Base-by-base conservation (phyloP, 2,113 vertebrate species). In the Anhinga anhinga region DNA sequence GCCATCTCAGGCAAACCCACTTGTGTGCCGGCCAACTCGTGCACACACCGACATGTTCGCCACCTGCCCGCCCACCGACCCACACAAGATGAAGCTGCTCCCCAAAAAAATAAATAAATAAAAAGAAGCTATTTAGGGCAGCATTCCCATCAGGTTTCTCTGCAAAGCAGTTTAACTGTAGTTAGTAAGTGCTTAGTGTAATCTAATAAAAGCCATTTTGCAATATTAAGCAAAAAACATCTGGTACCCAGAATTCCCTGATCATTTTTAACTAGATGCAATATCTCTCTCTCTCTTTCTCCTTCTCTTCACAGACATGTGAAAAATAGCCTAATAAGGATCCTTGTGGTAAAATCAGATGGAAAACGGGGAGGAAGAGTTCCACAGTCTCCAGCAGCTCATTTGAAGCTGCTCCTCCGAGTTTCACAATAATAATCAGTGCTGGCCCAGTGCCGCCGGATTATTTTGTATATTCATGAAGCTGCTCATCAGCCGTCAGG, bases 401-500 rank as follows among this genome's bases (percentile, higher is more conserved):
- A 97, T 98, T 98, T 97, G 96, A 98, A 97, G 98, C 97, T 94
- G 98, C 97, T 98, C 97, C 98, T 98, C 97, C 82, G 97, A 98
- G 98, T 98, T 98, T 94, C 98, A 98, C 98, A 98, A 98, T 98
- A 97, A 98, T 98, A 97, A 98, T 99, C 98, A 98, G 98, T 98
- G 98, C 98, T 98, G 98, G 98, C 98, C 98, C 98, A 98, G 97
- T 98, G 98, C 98, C 98, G 98, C 98, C 67, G 98, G 98, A 98
- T 98, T 98, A 98, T 98, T 98, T 98, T 98, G 98, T 99, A 98
- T 98, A 98, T 99, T 99, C 98, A 99, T 98, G 98, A 98, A 98
- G 98, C 98, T 95, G 98, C 98, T 98, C 98, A 98, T 98, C 98
- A 98, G 98, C 98, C 98, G 98, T 98, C 98, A 98, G 98, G 98